Evolutionary conservation across 37 sponge, comb jelly and placozoan genomes (phyloP).

Genomic region (Crambe crambe): DNA sequence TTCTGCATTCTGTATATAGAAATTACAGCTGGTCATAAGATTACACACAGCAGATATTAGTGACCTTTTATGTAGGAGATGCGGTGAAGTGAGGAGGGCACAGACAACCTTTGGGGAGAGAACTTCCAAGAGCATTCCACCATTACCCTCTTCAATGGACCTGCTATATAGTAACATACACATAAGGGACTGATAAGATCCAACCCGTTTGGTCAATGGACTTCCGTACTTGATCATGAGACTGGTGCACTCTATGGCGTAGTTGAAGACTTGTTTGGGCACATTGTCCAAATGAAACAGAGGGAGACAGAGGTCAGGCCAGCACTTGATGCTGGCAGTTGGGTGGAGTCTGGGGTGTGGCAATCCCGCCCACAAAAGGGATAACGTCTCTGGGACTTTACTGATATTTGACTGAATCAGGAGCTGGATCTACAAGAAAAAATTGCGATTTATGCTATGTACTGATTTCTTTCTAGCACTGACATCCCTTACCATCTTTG

Average conservation of each 20-base stretch:
- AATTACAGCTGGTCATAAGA: background rate
- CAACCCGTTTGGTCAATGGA: background rate
- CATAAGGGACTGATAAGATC: background rate
- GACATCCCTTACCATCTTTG: conserved; percentile 19
- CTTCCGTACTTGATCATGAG: conserved; percentile 4
- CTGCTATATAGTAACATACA: background rate
- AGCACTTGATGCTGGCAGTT: background rate
- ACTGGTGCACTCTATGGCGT: conserved; percentile 15
- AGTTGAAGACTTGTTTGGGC: conserved; percentile 12
- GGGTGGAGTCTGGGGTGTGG: conserved; percentile 34
- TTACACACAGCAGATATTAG: background rate
- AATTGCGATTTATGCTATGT: background rate
- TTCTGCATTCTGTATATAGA: background rate
- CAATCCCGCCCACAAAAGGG: conserved; percentile 32
- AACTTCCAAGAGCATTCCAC: background rate
- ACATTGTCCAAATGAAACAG: conserved; percentile 6
- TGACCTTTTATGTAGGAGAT: conserved; percentile 2
- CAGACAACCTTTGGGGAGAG: background rate
- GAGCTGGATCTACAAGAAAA: conserved; percentile 10
- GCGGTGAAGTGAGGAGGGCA: conserved; percentile 17
- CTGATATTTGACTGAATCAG: conserved; percentile 18
- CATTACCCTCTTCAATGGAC: background rate
- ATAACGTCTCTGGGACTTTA: conserved; percentile 30
- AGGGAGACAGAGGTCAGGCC: conserved; percentile 40
- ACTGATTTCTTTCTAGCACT: too few species aligned